A percentile compares a stretch with the other conserved stretches of the same genome.
Evolutionary conservation across 2,113 vertebrate species (phyloP).

Genomic region (Oreochromis niloticus): DNA sequence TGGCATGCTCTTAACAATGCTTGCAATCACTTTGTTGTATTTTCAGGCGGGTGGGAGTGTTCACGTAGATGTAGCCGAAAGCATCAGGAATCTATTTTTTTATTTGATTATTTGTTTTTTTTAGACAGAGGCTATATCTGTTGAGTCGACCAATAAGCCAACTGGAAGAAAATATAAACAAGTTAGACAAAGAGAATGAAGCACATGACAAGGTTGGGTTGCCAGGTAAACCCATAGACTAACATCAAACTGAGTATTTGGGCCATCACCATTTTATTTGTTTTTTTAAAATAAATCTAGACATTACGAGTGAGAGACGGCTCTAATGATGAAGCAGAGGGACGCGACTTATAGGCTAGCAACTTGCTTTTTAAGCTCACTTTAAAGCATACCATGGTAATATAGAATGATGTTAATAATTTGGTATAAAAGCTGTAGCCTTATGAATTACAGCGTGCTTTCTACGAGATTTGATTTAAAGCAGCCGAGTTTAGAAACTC

Average conservation of each 20-base stretch:
- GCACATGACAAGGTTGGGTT: background rate
- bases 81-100: background rate
- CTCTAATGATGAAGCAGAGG: background rate
- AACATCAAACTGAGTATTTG: background rate
- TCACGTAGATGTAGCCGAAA: background rate
- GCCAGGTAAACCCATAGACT: background rate
- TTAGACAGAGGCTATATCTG: background rate
- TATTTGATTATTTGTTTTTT: accelerated
- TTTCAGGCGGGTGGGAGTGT: background rate
- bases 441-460: background rate
- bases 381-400: background rate
- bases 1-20: background rate
- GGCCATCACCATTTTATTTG: background rate
- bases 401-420: background rate
- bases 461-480: background rate
- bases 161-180: background rate
- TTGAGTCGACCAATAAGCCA: background rate
- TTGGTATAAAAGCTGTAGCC: background rate
- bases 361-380: background rate
- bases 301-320: background rate
- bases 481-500: background rate
- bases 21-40: background rate
- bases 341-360: background rate
- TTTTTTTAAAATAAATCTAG: background rate
- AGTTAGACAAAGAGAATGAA: background rate